phyloP scores from a whole-genome alignment of 2,113 vertebrate species.

The Pandion haliaetus region DNA sequence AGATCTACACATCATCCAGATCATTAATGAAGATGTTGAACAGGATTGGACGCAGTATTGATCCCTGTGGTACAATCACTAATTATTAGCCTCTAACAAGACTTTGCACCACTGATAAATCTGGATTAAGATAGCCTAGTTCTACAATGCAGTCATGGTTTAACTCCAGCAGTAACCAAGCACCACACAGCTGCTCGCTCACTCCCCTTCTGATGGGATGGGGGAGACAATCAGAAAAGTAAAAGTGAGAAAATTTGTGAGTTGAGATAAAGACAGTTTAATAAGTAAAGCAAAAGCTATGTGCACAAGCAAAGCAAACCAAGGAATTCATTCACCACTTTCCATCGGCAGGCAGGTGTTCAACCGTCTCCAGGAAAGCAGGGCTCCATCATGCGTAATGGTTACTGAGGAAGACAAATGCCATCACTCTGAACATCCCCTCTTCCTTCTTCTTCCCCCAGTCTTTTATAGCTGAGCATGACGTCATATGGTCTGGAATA shows the following conservation, averaged over 20 bases:
- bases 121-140: not conserved
- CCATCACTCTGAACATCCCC: not conserved
- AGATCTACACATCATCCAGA: not conserved
- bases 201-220: too few species aligned
- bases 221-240: too few species aligned
- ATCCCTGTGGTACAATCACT: not conserved
- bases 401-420: not conserved
- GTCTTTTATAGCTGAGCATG: not conserved
- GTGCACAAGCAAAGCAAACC: not conserved
- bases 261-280: too few species aligned
- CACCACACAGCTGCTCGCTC: too few species aligned
- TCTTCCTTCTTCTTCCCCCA: not conserved
- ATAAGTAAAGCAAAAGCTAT: too few species aligned
- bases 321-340: not conserved
- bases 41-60: not conserved
- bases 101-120: not conserved
- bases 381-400: not conserved
- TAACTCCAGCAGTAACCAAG: too few species aligned
- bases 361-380: too few species aligned
- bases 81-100: not conserved
- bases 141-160: not conserved
- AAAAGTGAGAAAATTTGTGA: too few species aligned
- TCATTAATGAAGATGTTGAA: not conserved
- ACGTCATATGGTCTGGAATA: not conserved
- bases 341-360: not conserved